phyloP scores from a whole-genome alignment of 1,140 invertebrate genomes.

The Myzus persicae region DNA sequence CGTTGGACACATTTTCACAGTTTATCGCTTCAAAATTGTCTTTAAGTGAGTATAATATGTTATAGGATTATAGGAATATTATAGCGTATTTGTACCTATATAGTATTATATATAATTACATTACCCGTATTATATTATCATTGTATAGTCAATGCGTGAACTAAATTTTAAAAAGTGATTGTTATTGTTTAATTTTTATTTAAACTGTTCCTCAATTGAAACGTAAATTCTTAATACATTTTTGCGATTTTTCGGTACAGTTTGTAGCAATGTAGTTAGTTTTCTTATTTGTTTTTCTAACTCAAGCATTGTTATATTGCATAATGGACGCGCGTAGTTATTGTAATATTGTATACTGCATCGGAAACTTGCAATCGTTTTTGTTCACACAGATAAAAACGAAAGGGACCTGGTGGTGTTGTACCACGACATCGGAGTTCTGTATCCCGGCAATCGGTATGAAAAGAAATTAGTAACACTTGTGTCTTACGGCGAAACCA shows the following conservation, averaged over 20 bases:
- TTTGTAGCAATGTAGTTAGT: too few relatives aligned
- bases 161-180: background rate
- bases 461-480: conserved; percentile 91
- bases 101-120: background rate
- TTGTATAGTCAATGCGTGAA: background rate
- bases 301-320: background rate
- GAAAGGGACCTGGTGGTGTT: conserved; percentile 95
- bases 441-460: conserved; percentile 86
- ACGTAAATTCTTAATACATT: background rate
- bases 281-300: too few relatives aligned
- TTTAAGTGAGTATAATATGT: conserved; percentile 70
- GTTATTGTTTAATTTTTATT: too few relatives aligned
- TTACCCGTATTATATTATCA: background rate
- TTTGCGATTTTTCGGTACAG: background rate
- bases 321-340: background rate
- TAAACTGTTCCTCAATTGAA: background rate
- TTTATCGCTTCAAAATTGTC: conserved; percentile 87
- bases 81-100: background rate
- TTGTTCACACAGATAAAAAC: conserved; percentile 62
- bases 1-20: conserved; percentile 90
- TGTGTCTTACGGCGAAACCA: conserved; percentile 87
- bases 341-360: background rate
- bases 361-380: background rate
- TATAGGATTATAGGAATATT: background rate
- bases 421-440: conserved; percentile 90